These are phyloP conservation scores for Tridacna crocea DNA, from an alignment of 2,888 invertebrate species.

Conservation along the genomic window DNA sequence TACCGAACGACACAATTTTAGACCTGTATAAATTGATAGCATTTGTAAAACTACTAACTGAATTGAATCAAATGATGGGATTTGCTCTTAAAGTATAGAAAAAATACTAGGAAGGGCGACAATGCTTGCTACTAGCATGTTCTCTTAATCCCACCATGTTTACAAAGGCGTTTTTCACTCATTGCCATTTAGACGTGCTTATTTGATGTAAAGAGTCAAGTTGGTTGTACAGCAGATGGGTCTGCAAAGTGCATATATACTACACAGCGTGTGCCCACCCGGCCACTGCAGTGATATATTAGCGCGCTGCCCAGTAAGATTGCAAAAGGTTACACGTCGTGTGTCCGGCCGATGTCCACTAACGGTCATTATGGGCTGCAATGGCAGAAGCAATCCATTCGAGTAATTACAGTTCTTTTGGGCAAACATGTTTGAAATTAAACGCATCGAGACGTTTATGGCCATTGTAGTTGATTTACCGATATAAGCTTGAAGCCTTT, in stretches of 20 bases:
- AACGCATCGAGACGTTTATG: conserved; percentile 62
- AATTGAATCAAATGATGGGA: too few species aligned
- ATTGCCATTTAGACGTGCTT: not conserved
- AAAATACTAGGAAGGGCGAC: not conserved
- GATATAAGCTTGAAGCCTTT: conserved; percentile 49
- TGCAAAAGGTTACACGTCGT: conserved; percentile 62
- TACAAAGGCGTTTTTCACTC: not conserved
- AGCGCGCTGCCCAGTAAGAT: conserved; percentile 53
- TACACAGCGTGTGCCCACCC: conserved; percentile 21
- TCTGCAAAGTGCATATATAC: conserved; percentile 24
- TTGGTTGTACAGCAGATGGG: conserved; percentile 38
- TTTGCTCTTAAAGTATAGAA: not conserved
- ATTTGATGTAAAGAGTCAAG: not conserved
- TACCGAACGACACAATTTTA: not conserved
- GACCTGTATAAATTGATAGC: too few species aligned
- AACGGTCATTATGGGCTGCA: conserved; percentile 59
- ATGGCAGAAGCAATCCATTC: conserved; percentile 49
- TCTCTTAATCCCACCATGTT: not conserved
- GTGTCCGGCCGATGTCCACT: conserved; percentile 52
- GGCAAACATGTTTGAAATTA: conserved; percentile 55
- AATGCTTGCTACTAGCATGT: not conserved
- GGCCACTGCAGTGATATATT: conserved; percentile 48
- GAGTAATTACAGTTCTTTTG: conserved; percentile 54
- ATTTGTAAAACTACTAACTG: too few species aligned
- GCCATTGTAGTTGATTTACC: conserved; percentile 58